Evolutionary conservation across 2,797 vertebrate species (phyloP).

Genomic region (Peromyscus eremicus): DNA sequence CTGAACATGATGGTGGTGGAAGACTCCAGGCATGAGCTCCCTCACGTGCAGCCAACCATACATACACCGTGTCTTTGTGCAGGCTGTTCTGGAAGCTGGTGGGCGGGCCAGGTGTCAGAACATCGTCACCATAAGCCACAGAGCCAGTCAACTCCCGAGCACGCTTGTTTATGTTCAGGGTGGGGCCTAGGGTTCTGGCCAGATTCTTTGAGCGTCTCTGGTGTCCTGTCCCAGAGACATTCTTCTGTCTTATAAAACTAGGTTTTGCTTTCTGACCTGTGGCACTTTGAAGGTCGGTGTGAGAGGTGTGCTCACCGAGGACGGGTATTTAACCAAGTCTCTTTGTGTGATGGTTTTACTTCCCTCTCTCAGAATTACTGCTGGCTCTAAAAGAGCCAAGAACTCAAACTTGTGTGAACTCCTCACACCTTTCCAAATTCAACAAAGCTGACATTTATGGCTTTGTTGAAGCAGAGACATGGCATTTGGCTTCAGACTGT

Average conservation of each 20-base stretch:
- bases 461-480: conserved; percentile 89
- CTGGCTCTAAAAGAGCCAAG: conserved; percentile 87
- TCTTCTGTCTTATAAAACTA: conserved; percentile 85
- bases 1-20: background rate
- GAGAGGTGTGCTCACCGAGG: conserved; percentile 82
- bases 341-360: conserved; percentile 62
- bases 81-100: background rate
- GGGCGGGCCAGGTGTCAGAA: background rate
- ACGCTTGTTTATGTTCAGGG: conserved; percentile 86
- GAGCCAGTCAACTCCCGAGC: conserved; percentile 75
- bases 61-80: background rate
- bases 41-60: too few relatives aligned
- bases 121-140: background rate
- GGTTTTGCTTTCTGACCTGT: conserved; percentile 87
- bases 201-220: conserved; percentile 85
- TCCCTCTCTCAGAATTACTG: conserved; percentile 80
- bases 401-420: conserved; percentile 90
- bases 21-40: rapidly evolving
- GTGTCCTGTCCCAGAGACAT: conserved; percentile 84
- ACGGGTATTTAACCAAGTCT: conserved; percentile 75
- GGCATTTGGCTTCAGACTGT: conserved; percentile 90
- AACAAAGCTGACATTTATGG: conserved; percentile 92
- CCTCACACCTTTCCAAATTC: conserved; percentile 91
- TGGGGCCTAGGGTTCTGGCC: conserved; percentile 80
- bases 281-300: conserved; percentile 83